phyloP scores from a whole-genome alignment of 2,797 vertebrate genomes.

The Melanotaenia boesemani region DNA sequence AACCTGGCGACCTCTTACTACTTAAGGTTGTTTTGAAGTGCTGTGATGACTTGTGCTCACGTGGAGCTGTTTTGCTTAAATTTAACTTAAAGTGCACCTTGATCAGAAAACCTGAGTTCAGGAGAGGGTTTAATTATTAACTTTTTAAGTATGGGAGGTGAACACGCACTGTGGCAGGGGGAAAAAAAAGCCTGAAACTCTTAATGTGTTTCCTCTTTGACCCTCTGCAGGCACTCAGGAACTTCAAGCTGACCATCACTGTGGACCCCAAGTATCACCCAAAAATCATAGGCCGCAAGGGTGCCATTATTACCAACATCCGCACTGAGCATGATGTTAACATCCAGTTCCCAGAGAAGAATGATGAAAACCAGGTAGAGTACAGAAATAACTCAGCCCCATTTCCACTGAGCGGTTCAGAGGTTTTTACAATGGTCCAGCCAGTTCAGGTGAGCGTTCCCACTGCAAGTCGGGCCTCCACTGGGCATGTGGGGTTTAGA shows the following conservation, averaged over 20 bases:
- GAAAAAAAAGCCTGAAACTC: background rate
- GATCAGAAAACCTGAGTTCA: background rate
- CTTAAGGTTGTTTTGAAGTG: too few relatives aligned
- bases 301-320: conserved; percentile 96
- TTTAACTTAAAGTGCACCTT: background rate
- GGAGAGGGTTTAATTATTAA: conserved; percentile 10
- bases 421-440: too few relatives aligned
- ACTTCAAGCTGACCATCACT: conserved; percentile 95
- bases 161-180: background rate
- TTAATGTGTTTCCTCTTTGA: conserved; percentile 7
- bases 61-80: background rate
- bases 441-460: too few relatives aligned
- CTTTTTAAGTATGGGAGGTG: background rate
- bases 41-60: background rate
- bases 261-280: conserved; percentile 99
- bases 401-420: too few relatives aligned
- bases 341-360: conserved; percentile 98
- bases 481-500: too few relatives aligned
- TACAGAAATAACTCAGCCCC: background rate
- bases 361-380: conserved; percentile 90
- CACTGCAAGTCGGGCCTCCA: too few relatives aligned
- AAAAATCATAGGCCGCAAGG: conserved; percentile 98
- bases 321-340: conserved; percentile 95
- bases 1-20: background rate
- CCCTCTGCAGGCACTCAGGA: conserved; percentile 89